Percentiles rank a stretch among this genome's conserved stretches.
Conservation (phyloP, 1,140 invertebrate genomes). For the Papilio xuthus region DNA sequence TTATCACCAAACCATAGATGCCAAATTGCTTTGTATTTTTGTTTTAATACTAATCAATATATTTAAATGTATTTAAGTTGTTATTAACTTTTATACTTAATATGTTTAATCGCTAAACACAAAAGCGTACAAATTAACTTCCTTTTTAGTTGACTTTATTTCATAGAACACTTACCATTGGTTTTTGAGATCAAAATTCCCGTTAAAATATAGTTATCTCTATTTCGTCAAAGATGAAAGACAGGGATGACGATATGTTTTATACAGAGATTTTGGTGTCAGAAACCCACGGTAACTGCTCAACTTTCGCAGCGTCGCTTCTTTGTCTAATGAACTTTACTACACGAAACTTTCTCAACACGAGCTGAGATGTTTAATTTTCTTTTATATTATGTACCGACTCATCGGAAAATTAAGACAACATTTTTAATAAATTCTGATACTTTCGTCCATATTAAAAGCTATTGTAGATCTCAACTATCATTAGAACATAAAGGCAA, state of each 20-base stretch:
- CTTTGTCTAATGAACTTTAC: conserved; percentile 9
- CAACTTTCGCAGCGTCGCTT: not conserved
- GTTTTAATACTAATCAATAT: not conserved
- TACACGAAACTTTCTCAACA: conserved; percentile 14
- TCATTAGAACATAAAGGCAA: too few species aligned
- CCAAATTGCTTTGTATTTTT: too few species aligned
- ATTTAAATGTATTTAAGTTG: not conserved
- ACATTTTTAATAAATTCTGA: not conserved
- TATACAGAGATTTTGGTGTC: too few species aligned
- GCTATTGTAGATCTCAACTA: not conserved
- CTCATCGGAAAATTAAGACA: not conserved
- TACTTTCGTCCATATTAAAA: not conserved
- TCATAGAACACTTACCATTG: not conserved
- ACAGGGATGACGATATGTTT: too few species aligned
- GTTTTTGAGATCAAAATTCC: too few species aligned
- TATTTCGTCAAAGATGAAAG: too few species aligned
- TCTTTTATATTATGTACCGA: not conserved
- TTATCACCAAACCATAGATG: too few species aligned
- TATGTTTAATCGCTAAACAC: not conserved
- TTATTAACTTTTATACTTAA: not conserved
- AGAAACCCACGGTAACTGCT: not conserved
- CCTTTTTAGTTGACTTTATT: conserved; percentile 1
- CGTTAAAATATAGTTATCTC: too few species aligned
- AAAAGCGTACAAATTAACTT: not conserved
- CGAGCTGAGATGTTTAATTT: not conserved